Base-by-base conservation (phyloP, 2,888 invertebrate genomes). In the Pseudeuparius sepicola region DNA sequence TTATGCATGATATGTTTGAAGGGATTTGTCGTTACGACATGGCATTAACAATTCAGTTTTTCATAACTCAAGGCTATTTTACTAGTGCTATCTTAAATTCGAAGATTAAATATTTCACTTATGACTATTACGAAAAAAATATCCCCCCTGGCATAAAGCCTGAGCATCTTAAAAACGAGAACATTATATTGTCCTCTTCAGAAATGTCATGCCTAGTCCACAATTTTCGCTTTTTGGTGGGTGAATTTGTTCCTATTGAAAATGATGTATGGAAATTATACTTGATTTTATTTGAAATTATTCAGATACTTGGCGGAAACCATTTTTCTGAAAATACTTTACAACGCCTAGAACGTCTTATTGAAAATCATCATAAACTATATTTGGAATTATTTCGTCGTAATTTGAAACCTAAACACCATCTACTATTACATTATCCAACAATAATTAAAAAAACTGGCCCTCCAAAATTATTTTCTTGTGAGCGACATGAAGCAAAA, bases 1-100 rank as follows among this genome's bases (percentile, higher is more conserved):
- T 54, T 10, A 51, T 55, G 51, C 56, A 56, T 29, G 53, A 56
- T 36, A 28, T 52, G 14, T 47, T 37, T 39, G 47, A 52, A 33
- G 50, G 53, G 13, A 36, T 52, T 14, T 41, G 41, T 31, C 32
- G 51, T 29, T 51, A 54, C 42, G 53, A 45, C 18, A 50, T 54
- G 48, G 43, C 47, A 4, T 31, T 40, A 24, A 48, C 53, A 11
- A 48, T 53, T 14, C 16, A 41, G 20, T 26, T 39, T 25, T 44
- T 47, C 9, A 40, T 52, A 15, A 15, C 13, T 27, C 24, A 32
- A 36, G 26, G 32, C 15, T 9, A 23, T 29, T 36, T 36, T 29
- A 24, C 15, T 39, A 26, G 18, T n/a, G n/a, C 14, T 13, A 28
- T 14, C 24, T 37, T 51, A 24, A 50, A 51, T 41, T 14, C 35